phyloP scores from a whole-genome alignment of 2,888 invertebrate genomes.

The Lasioglossum figueresi region DNA sequence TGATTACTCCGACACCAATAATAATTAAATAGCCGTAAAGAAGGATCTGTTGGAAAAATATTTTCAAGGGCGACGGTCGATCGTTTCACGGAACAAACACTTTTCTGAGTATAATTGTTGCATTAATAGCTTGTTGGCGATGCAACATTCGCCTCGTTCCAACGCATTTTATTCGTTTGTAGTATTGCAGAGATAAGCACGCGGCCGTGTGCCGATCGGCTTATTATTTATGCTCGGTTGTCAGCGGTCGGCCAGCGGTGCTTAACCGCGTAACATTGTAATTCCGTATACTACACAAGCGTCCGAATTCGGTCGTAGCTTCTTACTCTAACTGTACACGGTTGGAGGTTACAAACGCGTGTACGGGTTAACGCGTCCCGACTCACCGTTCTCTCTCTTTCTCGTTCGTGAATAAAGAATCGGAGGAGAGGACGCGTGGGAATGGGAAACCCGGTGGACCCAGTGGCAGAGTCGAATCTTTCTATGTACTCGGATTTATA shows the following conservation, averaged over 20 bases:
- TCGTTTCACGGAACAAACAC: not conserved
- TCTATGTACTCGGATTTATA: not conserved
- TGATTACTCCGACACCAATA: not conserved
- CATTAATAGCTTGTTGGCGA: not conserved
- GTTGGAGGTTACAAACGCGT: slow-evolving; percentile 12
- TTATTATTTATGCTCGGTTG: slow-evolving; percentile 58
- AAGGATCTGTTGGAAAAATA: too few species aligned
- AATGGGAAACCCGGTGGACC: slow-evolving; percentile 13
- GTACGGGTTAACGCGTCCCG: slow-evolving; percentile 36
- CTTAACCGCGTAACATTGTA: not conserved
- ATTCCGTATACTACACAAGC: not conserved
- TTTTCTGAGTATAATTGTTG: not conserved
- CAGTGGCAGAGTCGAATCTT: not conserved
- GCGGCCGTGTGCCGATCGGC: slow-evolving; percentile 37
- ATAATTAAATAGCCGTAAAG: not conserved
- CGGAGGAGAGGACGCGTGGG: slow-evolving; percentile 11
- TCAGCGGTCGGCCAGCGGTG: slow-evolving; percentile 35
- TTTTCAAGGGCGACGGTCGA: not conserved
- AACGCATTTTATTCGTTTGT: slow-evolving; percentile 52
- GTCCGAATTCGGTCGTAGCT: not conserved
- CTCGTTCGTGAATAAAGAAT: slow-evolving; percentile 20
- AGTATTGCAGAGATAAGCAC: slow-evolving; percentile 49
- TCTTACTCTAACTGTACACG: slow-evolving; percentile 21
- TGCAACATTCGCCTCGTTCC: not conserved
- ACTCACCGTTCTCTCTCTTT: not conserved